phyloP scores from a whole-genome alignment of 2,888 invertebrate species.

The Portevinia maculata region DNA sequence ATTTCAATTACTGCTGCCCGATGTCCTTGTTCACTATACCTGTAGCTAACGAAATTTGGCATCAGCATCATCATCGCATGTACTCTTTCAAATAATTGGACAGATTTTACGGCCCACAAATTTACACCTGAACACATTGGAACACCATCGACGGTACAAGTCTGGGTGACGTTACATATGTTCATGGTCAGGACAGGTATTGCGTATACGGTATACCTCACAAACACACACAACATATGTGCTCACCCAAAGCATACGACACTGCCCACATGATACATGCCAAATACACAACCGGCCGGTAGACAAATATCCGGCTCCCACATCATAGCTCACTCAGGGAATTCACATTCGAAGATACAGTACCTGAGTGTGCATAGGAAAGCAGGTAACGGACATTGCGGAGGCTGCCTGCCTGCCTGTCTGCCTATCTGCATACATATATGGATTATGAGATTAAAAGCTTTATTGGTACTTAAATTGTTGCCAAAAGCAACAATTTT shows the following conservation, averaged over 20 bases:
- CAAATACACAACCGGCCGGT: slow-evolving; percentile 66
- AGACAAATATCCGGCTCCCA: slow-evolving; percentile 61
- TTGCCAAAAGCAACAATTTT: slow-evolving; percentile 72
- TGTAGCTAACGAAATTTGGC: slow-evolving; percentile 42
- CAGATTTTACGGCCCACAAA: slow-evolving; percentile 73
- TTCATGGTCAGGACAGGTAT: slow-evolving; percentile 25
- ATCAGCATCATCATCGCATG: slow-evolving; percentile 15
- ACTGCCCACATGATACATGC: slow-evolving; percentile 69
- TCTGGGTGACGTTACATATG: slow-evolving; percentile 53
- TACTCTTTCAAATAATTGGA: slow-evolving; percentile 68
- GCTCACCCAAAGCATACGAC: slow-evolving; percentile 33
- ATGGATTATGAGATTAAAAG: slow-evolving; percentile 71
- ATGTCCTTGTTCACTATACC: slow-evolving; percentile 31
- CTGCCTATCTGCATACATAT: slow-evolving; percentile 49
- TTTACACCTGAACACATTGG: slow-evolving; percentile 68
- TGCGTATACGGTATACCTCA: not conserved
- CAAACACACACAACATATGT: slow-evolving; percentile 8
- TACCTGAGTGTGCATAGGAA: slow-evolving; percentile 33
- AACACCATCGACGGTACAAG: slow-evolving; percentile 28
- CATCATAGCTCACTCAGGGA: slow-evolving; percentile 63
- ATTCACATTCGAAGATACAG: slow-evolving; percentile 32
- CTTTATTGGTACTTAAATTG: slow-evolving; percentile 70
- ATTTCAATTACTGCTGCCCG: slow-evolving; percentile 65
- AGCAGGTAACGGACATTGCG: slow-evolving; percentile 61
- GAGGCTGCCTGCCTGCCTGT: slow-evolving; percentile 19